These are phyloP conservation scores for Lycorma delicatula DNA, from an alignment of 1,140 invertebrate genomes.

Conservation along the genomic window DNA sequence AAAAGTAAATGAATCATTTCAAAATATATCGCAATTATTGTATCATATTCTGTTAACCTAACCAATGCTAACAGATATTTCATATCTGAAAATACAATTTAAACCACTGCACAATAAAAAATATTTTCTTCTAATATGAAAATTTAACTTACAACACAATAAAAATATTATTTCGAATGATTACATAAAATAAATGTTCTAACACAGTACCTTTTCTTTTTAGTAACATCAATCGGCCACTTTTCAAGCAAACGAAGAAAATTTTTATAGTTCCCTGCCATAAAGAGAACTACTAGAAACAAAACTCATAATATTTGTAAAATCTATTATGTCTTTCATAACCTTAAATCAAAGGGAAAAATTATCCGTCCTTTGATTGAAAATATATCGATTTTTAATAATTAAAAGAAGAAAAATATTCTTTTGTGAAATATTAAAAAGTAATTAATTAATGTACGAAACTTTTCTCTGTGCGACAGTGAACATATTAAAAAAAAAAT, in stretches of 20 bases:
- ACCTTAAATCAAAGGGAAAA: too few species aligned
- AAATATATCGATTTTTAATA: too few species aligned
- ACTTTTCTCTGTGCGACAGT: too few species aligned
- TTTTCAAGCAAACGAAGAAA: slow-evolving; percentile 64
- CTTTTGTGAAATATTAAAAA: too few species aligned
- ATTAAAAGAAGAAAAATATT: too few species aligned
- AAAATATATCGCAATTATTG: background rate
- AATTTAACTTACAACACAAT: background rate
- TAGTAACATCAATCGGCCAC: slow-evolving; percentile 67
- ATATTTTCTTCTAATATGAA: slow-evolving; percentile 5
- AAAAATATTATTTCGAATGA: slow-evolving; percentile 10
- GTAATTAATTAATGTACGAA: too few species aligned
- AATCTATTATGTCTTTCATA: too few species aligned
- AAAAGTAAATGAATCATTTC: background rate
- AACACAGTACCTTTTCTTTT: slow-evolving; percentile 55
- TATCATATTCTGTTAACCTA: too few species aligned
- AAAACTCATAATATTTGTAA: too few species aligned
- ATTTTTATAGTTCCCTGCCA: slow-evolving; percentile 59
- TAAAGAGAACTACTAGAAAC: too few species aligned
- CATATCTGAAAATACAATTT: slow-evolving; percentile 7
- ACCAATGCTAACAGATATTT: slow-evolving; percentile 16
- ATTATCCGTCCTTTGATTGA: too few species aligned
- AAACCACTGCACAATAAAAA: background rate
- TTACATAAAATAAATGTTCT: background rate
- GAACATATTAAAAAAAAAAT: too few species aligned